Evolutionary conservation across 2,888 invertebrate species (phyloP), one percentile per base, ranked within the genome.

Genomic region (Hypena proboscidalis): DNA sequence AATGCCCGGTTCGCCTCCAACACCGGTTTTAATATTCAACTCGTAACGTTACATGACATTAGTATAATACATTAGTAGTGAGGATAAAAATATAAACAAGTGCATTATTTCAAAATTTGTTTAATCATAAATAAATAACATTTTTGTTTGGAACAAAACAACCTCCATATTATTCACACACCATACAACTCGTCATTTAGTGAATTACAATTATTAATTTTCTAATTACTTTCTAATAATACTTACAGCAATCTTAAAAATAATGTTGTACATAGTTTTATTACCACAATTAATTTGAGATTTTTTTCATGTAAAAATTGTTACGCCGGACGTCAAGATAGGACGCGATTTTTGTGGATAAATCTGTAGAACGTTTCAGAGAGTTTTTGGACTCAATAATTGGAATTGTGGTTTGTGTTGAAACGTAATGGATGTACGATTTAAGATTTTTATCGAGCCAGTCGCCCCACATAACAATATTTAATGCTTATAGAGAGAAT

Each of bases 91-190:
- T 43, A 36, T 47, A 74, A 74, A 56, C 29, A 5, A 8, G 22
- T 10, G 4, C 43, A 33, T 44, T 84, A 80, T 94, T 92, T 71
- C 92, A 90, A 90, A 90, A 88, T 83, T 88, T 79, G 81, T 90
- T 90, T 90, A 90, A 79, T 90, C 87, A 90, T 89, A 90, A 90
- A 90, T 90, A 90, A 90, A 90, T 90, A 90, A 89, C 89, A 88
- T 85, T 89, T 85, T 90, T 83, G 88, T 90, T 89, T 88, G 89
- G 78, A 90, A 90, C 90, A 90, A 90, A 89, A 88, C 90, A 90
- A 90, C 90, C 88, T 87, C 89, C 85, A 82, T 83, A 70, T 80
- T 85, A 85, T 85, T 88, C 90, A 88, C 89, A 89, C 90, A 80
- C 76, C 88, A 89, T 83, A 77, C 86, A 83, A 76, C 82, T 82